Evolutionary conservation across 2,888 invertebrate species (phyloP), one percentile per base, ranked within the genome.

Genomic region (Volucella inanis): DNA sequence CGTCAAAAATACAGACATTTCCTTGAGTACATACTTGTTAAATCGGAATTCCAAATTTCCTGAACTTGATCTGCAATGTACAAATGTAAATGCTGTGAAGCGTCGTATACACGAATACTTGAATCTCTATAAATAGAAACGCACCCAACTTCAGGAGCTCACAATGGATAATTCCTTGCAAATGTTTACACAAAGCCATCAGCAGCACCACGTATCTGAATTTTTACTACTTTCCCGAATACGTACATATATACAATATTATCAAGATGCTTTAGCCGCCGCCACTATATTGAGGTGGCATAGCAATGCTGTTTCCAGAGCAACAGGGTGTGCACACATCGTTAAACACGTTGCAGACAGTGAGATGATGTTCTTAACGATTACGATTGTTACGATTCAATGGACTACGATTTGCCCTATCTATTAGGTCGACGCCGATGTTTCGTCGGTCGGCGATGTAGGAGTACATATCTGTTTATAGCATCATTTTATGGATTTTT

Each of bases 401-500:
- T 39, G 39, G 18, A 57, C 59, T 57, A 31, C 31, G 31, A 31
- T 31, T 31, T 31, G 47, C 39, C 57, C 22, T 49, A 41, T 3
- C 55, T 39, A 38, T 38, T 41, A 41, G 54, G 54, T n/a, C 14
- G 45, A 11, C 55, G 31, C 31, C 31, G 31, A 31, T 6, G 31
- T 31, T 31, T 31, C 31, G 31, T 31, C 6, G 31, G 6, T 31
- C 1, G 31, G 6, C 31, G 31, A 6, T 31, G 6, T 31, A 31
- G 6, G 6, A 31, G 0, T 6, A 31, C 31, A 6, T 31, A 61
- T 64, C 41, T 77, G 68, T 77, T 77, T 68, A 68, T 55, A 47
- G 52, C 39, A 55, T 18, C 18, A 45, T 47, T 70, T 77, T 55
- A 77, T 77, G 54, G 70, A 49, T 55, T 45, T 70, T 22, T 62